Conservation (phyloP, 2,797 vertebrate genomes). For the Xenentodon cancila region DNA sequence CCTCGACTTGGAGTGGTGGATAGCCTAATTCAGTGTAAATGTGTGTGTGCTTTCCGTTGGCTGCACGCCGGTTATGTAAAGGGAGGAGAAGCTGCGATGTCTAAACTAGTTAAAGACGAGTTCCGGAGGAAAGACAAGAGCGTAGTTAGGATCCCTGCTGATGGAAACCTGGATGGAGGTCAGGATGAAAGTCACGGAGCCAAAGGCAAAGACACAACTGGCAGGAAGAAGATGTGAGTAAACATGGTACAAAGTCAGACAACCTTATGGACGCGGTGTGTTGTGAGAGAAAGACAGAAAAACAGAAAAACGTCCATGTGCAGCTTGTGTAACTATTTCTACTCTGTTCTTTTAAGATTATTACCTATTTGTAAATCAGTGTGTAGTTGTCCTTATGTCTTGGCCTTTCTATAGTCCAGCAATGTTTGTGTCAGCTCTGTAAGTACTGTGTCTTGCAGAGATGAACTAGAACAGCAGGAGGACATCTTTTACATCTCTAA, state of each 20-base stretch:
- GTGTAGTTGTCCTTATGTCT: constrained; percentile 14
- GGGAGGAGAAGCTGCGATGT: constrained; percentile 65
- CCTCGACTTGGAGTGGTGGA: no score
- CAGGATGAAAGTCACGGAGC: constrained; percentile 6
- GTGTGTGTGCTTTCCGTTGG: no score
- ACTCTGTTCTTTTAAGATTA: neutral
- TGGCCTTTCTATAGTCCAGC: no score
- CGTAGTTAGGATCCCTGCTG: constrained; percentile 75
- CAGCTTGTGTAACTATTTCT: neutral
- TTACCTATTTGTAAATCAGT: neutral
- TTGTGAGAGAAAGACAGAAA: no score
- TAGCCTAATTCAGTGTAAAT: no score
- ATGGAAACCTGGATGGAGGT: constrained; percentile 46
- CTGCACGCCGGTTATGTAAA: no score
- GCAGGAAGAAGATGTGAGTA: constrained; percentile 84
- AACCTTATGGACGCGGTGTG: no score
- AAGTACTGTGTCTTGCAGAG: constrained; percentile 80
- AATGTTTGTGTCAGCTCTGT: constrained; percentile 71
- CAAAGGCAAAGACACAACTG: constrained; percentile 67
- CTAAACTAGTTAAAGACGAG: constrained; percentile 77
- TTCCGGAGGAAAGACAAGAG: constrained; percentile 73
- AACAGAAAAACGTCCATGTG: no score
- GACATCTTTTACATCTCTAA: constrained; percentile 65
- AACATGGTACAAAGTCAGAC: no score
- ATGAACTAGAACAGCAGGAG: constrained; percentile 83